Base-by-base conservation (phyloP, 2,888 invertebrate genomes). In the Cataglyphis altisquamis region DNA sequence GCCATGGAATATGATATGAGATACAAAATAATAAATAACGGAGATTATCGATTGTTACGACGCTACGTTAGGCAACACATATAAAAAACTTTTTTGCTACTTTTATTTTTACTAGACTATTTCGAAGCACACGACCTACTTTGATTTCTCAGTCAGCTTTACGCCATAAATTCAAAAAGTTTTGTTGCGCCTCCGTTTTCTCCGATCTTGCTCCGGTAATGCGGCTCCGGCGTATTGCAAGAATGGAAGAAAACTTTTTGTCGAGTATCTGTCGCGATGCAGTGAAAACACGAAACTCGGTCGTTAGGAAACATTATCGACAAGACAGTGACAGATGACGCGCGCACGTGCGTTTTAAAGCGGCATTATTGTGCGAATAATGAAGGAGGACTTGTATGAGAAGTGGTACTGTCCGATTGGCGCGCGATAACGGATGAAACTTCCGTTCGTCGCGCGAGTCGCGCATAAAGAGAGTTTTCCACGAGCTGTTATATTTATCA, bases 161-260 rank as follows among this genome's bases (percentile, higher is more conserved):
- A 67, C 70, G 73, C 55, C 84, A 83, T 90, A 89, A 89, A 89
- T 89, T 87, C 82, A 75, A 78, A 89, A 89, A 90, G 84, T 89
- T 89, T 73, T 8, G 52, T 41, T 12, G 52, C 57, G 68, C 84
- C 85, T 87, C 82, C 84, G 82, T 82, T 85, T 80, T 86, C 88
- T 86, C 88, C 88, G 89, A 89, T 89, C 45, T 84, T 75, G 18
- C 67, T 77, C 83, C 86, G 75, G 84, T 77, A 84, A 86, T 84
- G 84, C 66, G 84, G 73, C 70, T 68, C 66, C 55, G 82, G 74
- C 88, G 81, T 88, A 89, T 88, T 89, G 88, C 84, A 52, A 45
- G 57, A 60, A 32, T 45, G 45, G 60, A 60, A 78, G 78, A 60
- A 78, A 78, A 78, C 78, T 70, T 52, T 52, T 78, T 70, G 9